Evolutionary conservation across 2,888 invertebrate genomes (phyloP), one percentile per base, ranked within the genome.

Genomic region (Plebejus melissa): DNA sequence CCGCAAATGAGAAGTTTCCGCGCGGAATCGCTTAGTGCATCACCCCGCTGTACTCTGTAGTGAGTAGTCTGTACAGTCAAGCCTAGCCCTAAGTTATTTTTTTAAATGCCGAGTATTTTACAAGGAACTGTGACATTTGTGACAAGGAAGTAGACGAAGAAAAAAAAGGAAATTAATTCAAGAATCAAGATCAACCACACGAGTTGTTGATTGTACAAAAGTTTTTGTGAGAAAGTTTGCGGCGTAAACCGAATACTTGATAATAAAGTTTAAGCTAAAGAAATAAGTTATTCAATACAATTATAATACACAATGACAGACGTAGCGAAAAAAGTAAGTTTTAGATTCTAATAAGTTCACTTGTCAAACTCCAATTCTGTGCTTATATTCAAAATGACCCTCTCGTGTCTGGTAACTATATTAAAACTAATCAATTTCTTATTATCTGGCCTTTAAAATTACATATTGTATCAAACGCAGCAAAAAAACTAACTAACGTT

Each of bases 301-400:
- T 71, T 72, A 9, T 70, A 70, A 6, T 80, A 77, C 80, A 91
- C 81, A 86, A 93, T 93, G 93, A 87, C 90, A 86, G 91, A 92
- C 87, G 88, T 91, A 79, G 87, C 90, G 79, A 90, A 89, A 87
- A 92, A 93, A 92, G 93, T 93, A 90, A 88, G 85, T 76, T 74
- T 36, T 74, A 57, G 76, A 75, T 76, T 78, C 50, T 36, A 28
- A 75, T 75, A 60, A 71, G 60, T 75, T 75, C 58, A 60, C 58
- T 60, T 60, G 57, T 75, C 70, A 71, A 75, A 75, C 75, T 41
- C 65, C 69, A 71, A 69, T 28, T 74, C 65, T 76, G 69, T 69
- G 69, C 69, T 1, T 38, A 4, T 28, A 28, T 36, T 11, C 32
- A 54, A 16, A 32, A 50, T 72, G 72, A 16, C 50, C 9, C 22